Evolutionary conservation across 2,113 vertebrate species (phyloP), one percentile per base, ranked within the genome.

Genomic region (Burhinus bistriatus): DNA sequence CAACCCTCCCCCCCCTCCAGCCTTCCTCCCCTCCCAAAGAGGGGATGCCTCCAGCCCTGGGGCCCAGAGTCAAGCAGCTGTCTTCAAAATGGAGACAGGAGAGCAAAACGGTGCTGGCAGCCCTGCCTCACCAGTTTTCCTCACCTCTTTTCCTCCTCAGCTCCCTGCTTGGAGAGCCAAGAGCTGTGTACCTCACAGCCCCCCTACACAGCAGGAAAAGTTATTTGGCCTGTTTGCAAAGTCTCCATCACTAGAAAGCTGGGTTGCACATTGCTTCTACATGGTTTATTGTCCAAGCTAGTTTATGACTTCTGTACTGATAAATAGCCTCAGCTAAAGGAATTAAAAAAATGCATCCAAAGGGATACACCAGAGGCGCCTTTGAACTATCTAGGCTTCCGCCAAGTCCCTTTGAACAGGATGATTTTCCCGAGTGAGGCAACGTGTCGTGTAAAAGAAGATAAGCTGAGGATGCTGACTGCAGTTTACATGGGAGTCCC

Each of bases 1-100:
- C n/a, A n/a, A n/a, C n/a, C n/a, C n/a, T n/a, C n/a, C 44, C 44
- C 44, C 44, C 6, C 15, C 14, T 6, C 7, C 42, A 22, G 0
- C 12, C 20, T 78, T 45, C 27, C 25, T 55, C 10, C n/a, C 18
- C 38, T 72, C 59, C 30, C 1, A 0, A n/a, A 61, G 30, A 68
- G 30, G 5, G 15, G 32, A 57, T n/a, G 61, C 9, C 17, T 85
- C 11, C 75, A 57, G 49, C 42, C 23, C 66, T 29, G 30, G 22
- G 26, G 34, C 29, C 19, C 23, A 20, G 34, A 58, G 20, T 45
- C 38, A 58, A 88, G 29, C 34, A 38, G 13, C 36, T 62, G 5
- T 12, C 36, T 86, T 71, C 45, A 78, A 62, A 83, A 52, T 12
- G 26, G 34, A 68, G 25, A 57, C 2, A 45, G 49, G 11, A 73